A percentile compares a stretch with the other conserved stretches of the same genome.
These are phyloP conservation scores for Philopotamus ludificatus DNA, from an alignment of 1,140 invertebrate genomes.

Conservation along the genomic window DNA sequence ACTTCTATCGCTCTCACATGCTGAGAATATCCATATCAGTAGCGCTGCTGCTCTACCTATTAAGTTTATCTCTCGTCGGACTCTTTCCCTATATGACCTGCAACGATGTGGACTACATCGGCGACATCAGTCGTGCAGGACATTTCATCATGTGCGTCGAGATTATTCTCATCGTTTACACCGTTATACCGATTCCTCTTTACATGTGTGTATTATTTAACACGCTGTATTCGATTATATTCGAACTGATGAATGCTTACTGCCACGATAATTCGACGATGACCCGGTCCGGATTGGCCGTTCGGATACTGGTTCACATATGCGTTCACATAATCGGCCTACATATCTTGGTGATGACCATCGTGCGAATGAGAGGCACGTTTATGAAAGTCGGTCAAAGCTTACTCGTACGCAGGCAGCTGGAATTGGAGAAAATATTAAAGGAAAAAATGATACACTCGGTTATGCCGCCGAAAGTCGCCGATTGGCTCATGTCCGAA, in stretches of 20 bases:
- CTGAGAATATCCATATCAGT: conserved; percentile 65
- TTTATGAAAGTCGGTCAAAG: conserved; percentile 97
- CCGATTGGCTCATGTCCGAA: conserved; percentile 80
- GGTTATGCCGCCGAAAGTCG: conserved; percentile 92
- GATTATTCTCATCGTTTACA: conserved; percentile 88
- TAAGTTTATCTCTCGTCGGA: conserved; percentile 64
- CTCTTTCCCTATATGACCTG: conserved; percentile 34
- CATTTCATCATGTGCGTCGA: conserved; percentile 84
- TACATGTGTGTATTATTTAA: conserved; percentile 80
- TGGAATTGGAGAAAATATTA: conserved; percentile 90
- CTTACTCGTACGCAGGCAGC: conserved; percentile 77
- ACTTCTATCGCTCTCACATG: conserved; percentile 66
- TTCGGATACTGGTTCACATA: conserved; percentile 79
- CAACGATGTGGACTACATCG: conserved; percentile 41
- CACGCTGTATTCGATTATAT: conserved; percentile 75
- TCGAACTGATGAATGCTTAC: conserved; percentile 66
- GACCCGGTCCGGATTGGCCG: conserved; percentile 61
- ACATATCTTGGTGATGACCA: conserved; percentile 91
- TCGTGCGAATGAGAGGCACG: conserved; percentile 87
- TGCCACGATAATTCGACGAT: conserved; percentile 53
- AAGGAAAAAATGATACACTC: conserved; percentile 98
- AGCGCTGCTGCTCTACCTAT: conserved; percentile 63
- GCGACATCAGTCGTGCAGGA: conserved; percentile 71
- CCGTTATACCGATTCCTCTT: conserved; percentile 86
- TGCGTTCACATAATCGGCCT: conserved; percentile 91